Evolutionary conservation across 2,797 vertebrate genomes (phyloP).

Genomic region (Fundulus diaphanus): DNA sequence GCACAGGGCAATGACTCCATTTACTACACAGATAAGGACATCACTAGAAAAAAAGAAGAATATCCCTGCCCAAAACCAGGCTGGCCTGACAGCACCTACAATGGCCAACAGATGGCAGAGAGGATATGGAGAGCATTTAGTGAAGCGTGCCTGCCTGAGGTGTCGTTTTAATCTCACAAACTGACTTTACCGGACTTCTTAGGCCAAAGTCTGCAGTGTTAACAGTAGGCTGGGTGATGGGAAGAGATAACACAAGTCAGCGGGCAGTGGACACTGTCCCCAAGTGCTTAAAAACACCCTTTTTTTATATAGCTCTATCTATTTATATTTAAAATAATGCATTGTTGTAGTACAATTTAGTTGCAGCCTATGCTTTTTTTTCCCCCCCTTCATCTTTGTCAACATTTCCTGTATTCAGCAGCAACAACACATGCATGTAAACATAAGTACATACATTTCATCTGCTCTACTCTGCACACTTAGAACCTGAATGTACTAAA

Average conservation of each 20-base stretch:
- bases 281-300: conserved; percentile 51
- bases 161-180: conserved; percentile 57
- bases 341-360: conserved; percentile 64
- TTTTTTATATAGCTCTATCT: conserved; percentile 11
- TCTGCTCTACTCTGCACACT: conserved; percentile 76
- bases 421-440: conserved; percentile 81
- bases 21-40: conserved; percentile 69
- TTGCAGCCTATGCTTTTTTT: conserved; percentile 65
- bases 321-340: conserved; percentile 51
- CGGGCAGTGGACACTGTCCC: conserved; percentile 64
- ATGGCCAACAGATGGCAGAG: conserved; percentile 66
- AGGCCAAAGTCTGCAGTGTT: conserved; percentile 45
- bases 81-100: conserved; percentile 62
- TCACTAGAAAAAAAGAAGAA: conserved; percentile 44
- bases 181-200: conserved; percentile 58
- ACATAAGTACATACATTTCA: conserved; percentile 80
- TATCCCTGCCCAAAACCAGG: conserved; percentile 63
- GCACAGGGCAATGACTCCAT: conserved; percentile 66
- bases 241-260: conserved; percentile 52
- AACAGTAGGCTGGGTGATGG: conserved; percentile 61
- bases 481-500: conserved; percentile 81
- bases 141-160: conserved; percentile 68
- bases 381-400: conserved; percentile 42
- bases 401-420: conserved; percentile 69
- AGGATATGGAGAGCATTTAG: conserved; percentile 45